Base-by-base conservation (phyloP, 2,797 vertebrate genomes). In the Synaphobranchus kaupii region DNA sequence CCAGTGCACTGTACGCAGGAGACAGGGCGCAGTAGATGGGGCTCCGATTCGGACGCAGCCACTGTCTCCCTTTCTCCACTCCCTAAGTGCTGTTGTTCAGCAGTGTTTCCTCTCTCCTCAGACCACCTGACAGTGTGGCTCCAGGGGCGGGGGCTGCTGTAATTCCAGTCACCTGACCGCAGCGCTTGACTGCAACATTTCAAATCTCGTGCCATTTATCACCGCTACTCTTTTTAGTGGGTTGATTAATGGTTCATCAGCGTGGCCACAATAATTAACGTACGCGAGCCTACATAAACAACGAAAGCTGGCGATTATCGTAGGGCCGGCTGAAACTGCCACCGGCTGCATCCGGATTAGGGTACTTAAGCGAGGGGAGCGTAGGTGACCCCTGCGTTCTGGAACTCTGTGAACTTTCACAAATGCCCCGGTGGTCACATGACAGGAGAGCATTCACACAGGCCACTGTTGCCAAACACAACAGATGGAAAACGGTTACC, bases 401-500 rank as follows among this genome's bases (percentile, higher is more conserved):
- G 48, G 28, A 86, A 76, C 20, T 47, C 50, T 34, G 52, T 54
- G 31, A 52, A 54, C 13, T 83, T 54, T 83, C 39, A 48, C 39
- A 22, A 83, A 52, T n/a, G 3, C 9, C 10, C 28, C 28, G 8
- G 4, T 31, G 10, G 17, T 83, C 52, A 54, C 50, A 58, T 66
- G 47, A 54, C 82, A 3, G 47, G 63, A 58, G 63, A 47, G 39
- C 15, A 1, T 84, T 85, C 86, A 86, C 73, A 15, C 20, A 63
- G 25, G 47, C 17, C 47, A 2, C 6, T 91, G 90, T 91, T 93
- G 91, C 91, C 91, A 93, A 94, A 92, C 92, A 92, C 84, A 47
- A 56, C 90, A 68, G 85, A 87, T 93, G 95, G 94, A 96, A 96
- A 95, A 93, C 85, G 13, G 17, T 95, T 91, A 94, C 94, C 95